Base-by-base conservation (phyloP, 2,797 vertebrate genomes). In the Todus mexicanus region DNA sequence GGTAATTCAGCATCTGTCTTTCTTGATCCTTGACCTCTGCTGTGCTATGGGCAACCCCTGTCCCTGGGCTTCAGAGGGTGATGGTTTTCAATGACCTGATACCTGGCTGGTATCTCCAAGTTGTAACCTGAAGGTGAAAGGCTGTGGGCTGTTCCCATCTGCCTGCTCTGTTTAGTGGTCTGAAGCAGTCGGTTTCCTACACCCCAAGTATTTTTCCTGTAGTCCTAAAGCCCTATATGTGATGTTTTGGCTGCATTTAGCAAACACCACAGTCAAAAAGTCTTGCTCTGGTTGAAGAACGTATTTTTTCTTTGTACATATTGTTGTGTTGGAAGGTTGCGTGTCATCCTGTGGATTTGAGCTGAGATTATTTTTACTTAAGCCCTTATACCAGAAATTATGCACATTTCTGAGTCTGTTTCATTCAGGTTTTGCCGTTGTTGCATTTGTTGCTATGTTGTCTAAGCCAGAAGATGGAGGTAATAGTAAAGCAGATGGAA, bases 391-490 rank as follows among this genome's bases (percentile, higher is more conserved):
- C 1, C 40, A 80, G 73, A 40, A 80, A 80, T 15, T 18, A 3
- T 0, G 10, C 4, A 3, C 35, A 7, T 91, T 85, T 51, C 48
- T 35, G 5, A 4, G 38, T 25, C 35, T 45, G 48, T 68, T 69
- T 64, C 4, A 2, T 47, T n/a, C 4, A 0, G 8, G 35, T 89
- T 92, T 29, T 3, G 45, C 11, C 61, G 78, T 15, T 91, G n/a
- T 38, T 80, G 50, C 93, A 95, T 84, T 88, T 96, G 95, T 29
- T 89, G 64, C 72, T 69, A 6, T n/a, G n/a, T 94, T 87, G 90
- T 84, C 60, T 29, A 5, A 60, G 47, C 21, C 72, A 80, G 73
- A 45, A 74, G 83, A 33, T 31, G 59, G 72, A 89, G 80, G 23
- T 60, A 79, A 94, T 85, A 72, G 47, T 60, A 47, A 82, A 93